Evolutionary conservation across 2,113 vertebrate species (phyloP), one percentile per base, ranked within the genome.

Genomic region (Rhea pennata): DNA sequence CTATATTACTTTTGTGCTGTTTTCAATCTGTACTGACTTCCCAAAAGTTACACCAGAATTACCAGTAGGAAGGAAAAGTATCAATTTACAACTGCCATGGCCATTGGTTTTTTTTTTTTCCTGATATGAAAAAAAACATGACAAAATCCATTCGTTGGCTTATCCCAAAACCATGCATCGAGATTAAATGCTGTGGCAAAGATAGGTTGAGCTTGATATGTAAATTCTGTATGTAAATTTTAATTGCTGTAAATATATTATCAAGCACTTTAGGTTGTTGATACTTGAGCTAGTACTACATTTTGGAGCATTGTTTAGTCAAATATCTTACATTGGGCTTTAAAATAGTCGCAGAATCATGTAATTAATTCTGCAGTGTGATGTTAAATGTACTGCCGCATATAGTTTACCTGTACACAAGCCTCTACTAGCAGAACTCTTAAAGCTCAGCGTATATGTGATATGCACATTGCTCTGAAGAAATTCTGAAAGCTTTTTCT

Each of bases 1-100:
- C 4, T 2, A 1, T 2, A 0, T 15, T 22, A 12, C 5, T 36
- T 40, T 8, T 0, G 6, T 29, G 65, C 42, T 56, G 13, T 50
- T 58, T 13, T 51, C 2, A 3, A 4, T 39, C 26, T 39, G 5
- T 39, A 4, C 2, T 54, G 67, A 6, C 21, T 21, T 64, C 10
- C 48, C 13, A 8, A 48, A 50, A 56, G n/a, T 76, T 33, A n/a
- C 11, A 14, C 20, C 39, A 26, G 33, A 75, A 44, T 23, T 76
- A 13, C 13, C 22, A 23, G 15, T 16, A 31, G 42, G 53, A 71
- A 58, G 24, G 11, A 59, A 56, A 58, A 53, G 23, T 21, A 9
- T n/a, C 62, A 51, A 22, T 46, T 27, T 23, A 58, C 12, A 58
- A n/a, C 31, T 81, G 6, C 11, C 31, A 2, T 29, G 8, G 46